A percentile compares a stretch with the other conserved stretches of the same genome.
Evolutionary conservation across 2,888 invertebrate species (phyloP).

Genomic region (Bugulina stolonifera): DNA sequence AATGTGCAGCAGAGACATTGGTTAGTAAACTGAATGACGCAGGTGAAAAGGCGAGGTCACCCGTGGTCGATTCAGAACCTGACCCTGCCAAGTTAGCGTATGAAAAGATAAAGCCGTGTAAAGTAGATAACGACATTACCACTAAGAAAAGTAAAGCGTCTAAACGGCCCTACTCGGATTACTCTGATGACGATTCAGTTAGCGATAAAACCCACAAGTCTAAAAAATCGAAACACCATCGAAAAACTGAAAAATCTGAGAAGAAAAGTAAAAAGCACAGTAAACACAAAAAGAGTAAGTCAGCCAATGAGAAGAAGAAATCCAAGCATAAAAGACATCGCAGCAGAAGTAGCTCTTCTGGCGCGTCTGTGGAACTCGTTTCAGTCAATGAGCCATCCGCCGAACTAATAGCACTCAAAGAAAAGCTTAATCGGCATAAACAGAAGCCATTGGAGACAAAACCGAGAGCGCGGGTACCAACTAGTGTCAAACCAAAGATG

Average conservation of each 20-base stretch:
- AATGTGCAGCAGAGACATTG: neutral
- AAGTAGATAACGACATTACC: neutral
- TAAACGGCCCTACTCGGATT: neutral
- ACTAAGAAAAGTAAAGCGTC: neutral
- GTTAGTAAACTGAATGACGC: neutral
- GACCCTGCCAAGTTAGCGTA: neutral
- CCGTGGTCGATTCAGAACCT: too few species aligned
- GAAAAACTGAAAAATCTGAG: neutral
- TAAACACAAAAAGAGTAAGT: conserved; percentile 25
- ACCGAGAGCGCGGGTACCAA: neutral
- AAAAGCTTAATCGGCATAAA: neutral
- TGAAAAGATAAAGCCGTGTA: neutral
- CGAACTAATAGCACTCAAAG: neutral
- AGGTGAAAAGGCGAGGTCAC: neutral
- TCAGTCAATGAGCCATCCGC: neutral
- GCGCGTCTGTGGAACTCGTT: neutral
- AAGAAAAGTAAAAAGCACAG: conserved; percentile 21
- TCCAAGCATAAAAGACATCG: conserved; percentile 13
- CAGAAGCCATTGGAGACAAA: neutral
- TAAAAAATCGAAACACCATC: conserved; percentile 12
- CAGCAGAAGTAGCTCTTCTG: conserved; percentile 14
- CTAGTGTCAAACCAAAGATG: neutral
- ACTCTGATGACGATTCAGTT: neutral
- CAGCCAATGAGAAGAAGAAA: neutral
- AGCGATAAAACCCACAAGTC: neutral